A percentile compares a stretch with the other conserved stretches of the same genome.
Evolutionary conservation across 2,113 vertebrate genomes (phyloP).

Genomic region (Ctenodactylus gundi): DNA sequence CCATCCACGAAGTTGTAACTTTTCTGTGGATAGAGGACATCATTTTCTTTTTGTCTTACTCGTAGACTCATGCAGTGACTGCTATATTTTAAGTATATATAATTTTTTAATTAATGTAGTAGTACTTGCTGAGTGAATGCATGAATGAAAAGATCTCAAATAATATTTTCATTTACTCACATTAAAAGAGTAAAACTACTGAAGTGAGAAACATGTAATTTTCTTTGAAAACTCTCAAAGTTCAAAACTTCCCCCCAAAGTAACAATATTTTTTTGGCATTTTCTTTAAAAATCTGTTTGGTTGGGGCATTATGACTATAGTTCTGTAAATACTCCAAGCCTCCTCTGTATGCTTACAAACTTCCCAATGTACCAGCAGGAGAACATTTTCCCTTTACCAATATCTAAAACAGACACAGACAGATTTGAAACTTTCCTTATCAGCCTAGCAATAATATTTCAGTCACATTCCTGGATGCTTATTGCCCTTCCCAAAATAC

Average conservation of each 20-base stretch:
- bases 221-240: neutral
- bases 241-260: neutral
- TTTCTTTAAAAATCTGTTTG: slow-evolving; percentile 3
- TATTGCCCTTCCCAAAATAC: slow-evolving; percentile 41
- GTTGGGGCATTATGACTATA: neutral
- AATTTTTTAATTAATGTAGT: slow-evolving; percentile 25
- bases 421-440: neutral
- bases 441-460: slow-evolving; percentile 45
- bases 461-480: slow-evolving; percentile 56
- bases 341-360: neutral
- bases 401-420: neutral
- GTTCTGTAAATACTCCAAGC: neutral
- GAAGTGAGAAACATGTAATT: neutral
- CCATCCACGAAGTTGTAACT: neutral
- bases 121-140: neutral
- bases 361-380: neutral
- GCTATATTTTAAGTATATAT: neutral
- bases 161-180: neutral
- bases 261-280: slow-evolving; percentile 4
- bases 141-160: slow-evolving; percentile 3
- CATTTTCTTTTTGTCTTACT: slow-evolving; percentile 14
- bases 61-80: neutral
- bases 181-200: neutral
- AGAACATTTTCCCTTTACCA: neutral
- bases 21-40: neutral